Conservation (phyloP, 2,113 vertebrate genomes). For the Zosterops borbonicus region DNA sequence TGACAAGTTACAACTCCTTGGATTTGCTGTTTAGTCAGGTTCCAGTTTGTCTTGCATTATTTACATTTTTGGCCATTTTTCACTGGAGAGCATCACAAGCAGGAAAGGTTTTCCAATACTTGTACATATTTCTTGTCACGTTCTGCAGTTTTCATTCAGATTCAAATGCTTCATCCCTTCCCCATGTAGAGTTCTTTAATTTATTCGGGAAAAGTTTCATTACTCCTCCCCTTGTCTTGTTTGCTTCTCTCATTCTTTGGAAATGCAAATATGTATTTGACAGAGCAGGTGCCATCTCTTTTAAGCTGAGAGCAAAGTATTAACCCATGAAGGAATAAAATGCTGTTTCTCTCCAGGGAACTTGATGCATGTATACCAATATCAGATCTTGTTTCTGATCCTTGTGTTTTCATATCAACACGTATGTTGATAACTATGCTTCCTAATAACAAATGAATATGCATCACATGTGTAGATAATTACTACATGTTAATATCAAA, state of each 20-base stretch:
- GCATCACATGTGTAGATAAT: not conserved
- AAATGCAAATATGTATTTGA: conserved; percentile 51
- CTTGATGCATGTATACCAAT: rapidly evolving
- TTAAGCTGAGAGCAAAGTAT: not conserved
- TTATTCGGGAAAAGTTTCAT: conserved; percentile 54
- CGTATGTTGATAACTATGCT: not conserved
- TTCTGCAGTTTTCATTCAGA: conserved; percentile 50
- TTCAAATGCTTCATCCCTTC: conserved; percentile 36
- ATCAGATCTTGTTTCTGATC: not conserved
- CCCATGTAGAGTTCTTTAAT: conserved; percentile 18
- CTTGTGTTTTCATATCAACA: not conserved
- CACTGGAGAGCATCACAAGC: not conserved
- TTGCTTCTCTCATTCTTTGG: conserved; percentile 46
- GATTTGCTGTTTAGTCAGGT: not conserved
- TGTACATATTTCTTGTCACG: conserved; percentile 15
- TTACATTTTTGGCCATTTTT: not conserved
- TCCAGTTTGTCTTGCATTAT: not conserved
- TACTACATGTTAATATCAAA: not conserved
- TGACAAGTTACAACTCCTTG: not conserved
- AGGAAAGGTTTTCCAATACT: conserved; percentile 17
- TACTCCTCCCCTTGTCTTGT: conserved; percentile 27
- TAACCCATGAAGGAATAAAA: not conserved
- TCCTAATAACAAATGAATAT: not conserved
- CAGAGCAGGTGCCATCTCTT: conserved; percentile 44
- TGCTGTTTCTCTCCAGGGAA: not conserved